Percentiles rank a stretch among this genome's conserved stretches.
phyloP scores from a whole-genome alignment of 2,888 invertebrate species.

The Aricia artaxerxes region DNA sequence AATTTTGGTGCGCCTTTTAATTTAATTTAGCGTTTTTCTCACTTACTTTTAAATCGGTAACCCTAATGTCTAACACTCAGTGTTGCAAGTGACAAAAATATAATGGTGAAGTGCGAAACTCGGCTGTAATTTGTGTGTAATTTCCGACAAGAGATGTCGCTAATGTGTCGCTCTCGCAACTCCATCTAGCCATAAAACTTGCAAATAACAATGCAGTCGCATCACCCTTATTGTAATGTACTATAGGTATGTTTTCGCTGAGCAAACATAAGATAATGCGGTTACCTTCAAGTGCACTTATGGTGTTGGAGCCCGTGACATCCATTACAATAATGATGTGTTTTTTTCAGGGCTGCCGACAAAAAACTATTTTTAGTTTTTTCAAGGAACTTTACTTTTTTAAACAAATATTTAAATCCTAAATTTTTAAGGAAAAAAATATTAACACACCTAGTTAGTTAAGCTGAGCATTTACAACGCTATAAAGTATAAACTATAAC shows the following conservation, averaged over 20 bases:
- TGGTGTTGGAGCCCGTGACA: constrained; percentile 75
- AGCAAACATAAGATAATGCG: constrained; percentile 42
- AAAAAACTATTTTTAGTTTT: neutral
- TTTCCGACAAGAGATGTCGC: constrained; percentile 72
- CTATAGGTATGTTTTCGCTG: constrained; percentile 46
- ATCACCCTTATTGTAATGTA: constrained; percentile 35
- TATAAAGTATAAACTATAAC: no score
- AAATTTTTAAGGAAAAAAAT: no score
- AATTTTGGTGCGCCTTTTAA: neutral
- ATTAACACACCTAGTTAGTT: no score
- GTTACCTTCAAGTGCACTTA: constrained; percentile 67
- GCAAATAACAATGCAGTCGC: constrained; percentile 48
- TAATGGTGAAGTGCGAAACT: constrained; percentile 51
- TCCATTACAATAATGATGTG: constrained; percentile 77
- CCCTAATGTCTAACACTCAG: constrained; percentile 3
- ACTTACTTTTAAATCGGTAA: constrained; percentile 8
- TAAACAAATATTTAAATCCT: no score
- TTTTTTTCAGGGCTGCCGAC: constrained; percentile 54
- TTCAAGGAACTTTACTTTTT: no score
- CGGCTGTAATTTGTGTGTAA: constrained; percentile 68
- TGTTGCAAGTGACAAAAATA: constrained; percentile 39
- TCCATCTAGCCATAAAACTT: constrained; percentile 60
- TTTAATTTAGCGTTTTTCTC: neutral
- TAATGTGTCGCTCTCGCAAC: constrained; percentile 74
- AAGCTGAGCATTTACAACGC: no score